Conservation (phyloP, 1,140 invertebrate genomes). For the Caerostris extrusa region DNA sequence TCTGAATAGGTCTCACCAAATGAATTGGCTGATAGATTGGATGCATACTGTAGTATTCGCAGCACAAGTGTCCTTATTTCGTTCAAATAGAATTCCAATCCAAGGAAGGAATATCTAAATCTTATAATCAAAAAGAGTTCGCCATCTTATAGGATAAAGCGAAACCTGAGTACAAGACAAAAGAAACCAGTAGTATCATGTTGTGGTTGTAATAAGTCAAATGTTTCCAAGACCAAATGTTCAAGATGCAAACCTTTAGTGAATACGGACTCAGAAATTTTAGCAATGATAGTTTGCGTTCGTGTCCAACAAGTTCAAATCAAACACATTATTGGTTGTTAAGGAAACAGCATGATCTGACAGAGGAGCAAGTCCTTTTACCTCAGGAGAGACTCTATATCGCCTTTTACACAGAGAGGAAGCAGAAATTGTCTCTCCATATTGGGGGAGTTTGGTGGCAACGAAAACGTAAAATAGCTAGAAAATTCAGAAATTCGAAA, state of each 20-base stretch:
- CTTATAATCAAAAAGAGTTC: background rate
- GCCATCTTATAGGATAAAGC: background rate
- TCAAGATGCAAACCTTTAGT: background rate
- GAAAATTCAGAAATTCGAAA: too few species aligned
- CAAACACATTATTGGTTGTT: too few species aligned
- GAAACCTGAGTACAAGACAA: background rate
- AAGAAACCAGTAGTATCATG: background rate
- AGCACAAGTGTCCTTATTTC: background rate
- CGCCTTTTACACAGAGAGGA: too few species aligned
- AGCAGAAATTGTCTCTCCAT: too few species aligned
- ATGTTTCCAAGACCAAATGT: background rate
- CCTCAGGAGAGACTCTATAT: too few species aligned
- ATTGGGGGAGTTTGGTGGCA: too few species aligned
- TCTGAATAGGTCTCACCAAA: background rate
- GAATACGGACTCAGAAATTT: background rate
- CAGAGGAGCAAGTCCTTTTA: too few species aligned
- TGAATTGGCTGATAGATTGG: conserved; percentile 32
- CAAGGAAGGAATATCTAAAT: background rate
- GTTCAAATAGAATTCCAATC: background rate
- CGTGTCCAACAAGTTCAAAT: too few species aligned
- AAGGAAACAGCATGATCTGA: too few species aligned
- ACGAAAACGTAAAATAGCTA: too few species aligned
- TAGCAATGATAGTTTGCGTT: too few species aligned
- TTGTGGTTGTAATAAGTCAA: background rate
- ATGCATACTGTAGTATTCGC: background rate